Conservation (phyloP, 2,113 vertebrate genomes). For the Glaucomys volans region DNA sequence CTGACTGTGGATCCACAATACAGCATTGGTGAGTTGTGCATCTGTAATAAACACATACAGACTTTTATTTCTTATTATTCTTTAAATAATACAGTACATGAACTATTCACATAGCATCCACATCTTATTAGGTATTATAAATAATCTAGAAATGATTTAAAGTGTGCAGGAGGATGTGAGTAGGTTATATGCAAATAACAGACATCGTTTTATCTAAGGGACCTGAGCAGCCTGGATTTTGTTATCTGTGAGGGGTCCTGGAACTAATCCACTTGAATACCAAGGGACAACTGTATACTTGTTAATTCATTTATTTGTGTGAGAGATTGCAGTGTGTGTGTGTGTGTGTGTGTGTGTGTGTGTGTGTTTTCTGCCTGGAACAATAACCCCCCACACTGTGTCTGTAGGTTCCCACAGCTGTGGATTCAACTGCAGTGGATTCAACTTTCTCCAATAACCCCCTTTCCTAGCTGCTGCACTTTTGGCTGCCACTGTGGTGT, state of each 20-base stretch:
- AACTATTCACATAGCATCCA: background rate
- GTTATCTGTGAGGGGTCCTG: background rate
- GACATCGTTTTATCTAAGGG: background rate
- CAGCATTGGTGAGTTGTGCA: background rate
- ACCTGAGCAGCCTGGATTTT: background rate
- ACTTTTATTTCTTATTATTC: background rate
- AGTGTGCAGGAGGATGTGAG: background rate
- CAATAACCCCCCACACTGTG: background rate
- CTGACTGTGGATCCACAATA: background rate
- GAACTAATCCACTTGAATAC: background rate
- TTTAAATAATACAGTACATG: background rate
- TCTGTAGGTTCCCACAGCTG: too few species aligned
- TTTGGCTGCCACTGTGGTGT: conserved; percentile 18
- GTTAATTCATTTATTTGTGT: background rate
- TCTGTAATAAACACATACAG: background rate
- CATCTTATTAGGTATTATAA: background rate
- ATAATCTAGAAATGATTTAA: background rate
- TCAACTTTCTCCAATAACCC: too few species aligned
- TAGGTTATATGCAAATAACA: background rate
- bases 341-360: background rate
- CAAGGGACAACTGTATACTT: background rate
- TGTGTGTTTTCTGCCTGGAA: background rate
- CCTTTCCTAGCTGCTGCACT: background rate
- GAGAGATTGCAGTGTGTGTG: conserved; percentile 14
- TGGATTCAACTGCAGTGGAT: too few species aligned